Evolutionary conservation across 2,113 vertebrate species (phyloP).

Genomic region (Numenius arquata): DNA sequence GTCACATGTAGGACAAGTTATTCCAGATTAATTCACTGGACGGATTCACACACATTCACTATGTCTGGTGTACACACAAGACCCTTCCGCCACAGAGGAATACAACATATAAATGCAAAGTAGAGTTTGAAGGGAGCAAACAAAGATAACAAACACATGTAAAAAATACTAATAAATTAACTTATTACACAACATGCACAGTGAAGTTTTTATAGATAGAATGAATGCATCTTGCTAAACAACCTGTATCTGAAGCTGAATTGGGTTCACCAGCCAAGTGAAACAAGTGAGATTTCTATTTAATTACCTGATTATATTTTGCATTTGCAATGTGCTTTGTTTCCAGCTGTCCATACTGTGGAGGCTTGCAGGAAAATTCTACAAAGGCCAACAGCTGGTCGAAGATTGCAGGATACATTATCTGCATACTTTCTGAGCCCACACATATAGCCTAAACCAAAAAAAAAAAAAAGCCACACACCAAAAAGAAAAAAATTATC

Average conservation of each 20-base stretch:
- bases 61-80: neutral
- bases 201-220: neutral
- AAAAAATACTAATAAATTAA: neutral
- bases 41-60: constrained; percentile 14
- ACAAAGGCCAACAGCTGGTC: constrained; percentile 95
- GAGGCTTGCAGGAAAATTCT: constrained; percentile 98
- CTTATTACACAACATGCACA: neutral
- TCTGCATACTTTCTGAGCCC: constrained; percentile 96
- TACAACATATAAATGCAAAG: neutral
- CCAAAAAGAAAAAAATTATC: neutral
- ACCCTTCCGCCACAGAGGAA: neutral
- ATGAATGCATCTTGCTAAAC: neutral
- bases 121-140: neutral
- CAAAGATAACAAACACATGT: neutral
- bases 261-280: neutral
- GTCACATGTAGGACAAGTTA: constrained; percentile 8
- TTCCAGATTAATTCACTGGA: constrained; percentile 18
- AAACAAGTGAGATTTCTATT: constrained; percentile 6
- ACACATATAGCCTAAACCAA: constrained; percentile 90
- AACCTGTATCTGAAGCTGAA: constrained; percentile 8
- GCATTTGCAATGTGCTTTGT: constrained; percentile 98
- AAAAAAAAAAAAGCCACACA: neutral
- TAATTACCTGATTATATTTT: constrained; percentile 97
- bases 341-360: constrained; percentile 95
- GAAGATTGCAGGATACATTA: constrained; percentile 99